Evolutionary conservation across 2,888 invertebrate species (phyloP).

Genomic region (Tethea ocularis): DNA sequence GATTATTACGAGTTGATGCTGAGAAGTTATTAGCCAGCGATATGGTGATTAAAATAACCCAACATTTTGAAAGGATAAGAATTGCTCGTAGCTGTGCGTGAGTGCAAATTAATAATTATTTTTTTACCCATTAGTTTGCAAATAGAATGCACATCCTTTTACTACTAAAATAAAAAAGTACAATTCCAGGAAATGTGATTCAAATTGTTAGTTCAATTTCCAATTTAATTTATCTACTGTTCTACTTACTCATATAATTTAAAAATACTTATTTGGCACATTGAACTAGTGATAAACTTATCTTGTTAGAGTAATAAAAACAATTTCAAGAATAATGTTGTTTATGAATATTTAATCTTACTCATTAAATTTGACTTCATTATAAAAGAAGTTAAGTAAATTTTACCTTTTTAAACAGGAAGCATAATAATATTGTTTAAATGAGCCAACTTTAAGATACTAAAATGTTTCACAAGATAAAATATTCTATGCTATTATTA

Average conservation of each 20-base stretch:
- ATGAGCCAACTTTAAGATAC: too few relatives aligned
- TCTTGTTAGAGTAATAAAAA: background rate
- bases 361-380: too few relatives aligned
- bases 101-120: slow-evolving; percentile 59
- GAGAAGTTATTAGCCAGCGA: slow-evolving; percentile 92
- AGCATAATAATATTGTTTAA: background rate
- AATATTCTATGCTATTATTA: too few relatives aligned
- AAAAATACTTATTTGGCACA: background rate
- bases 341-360: background rate
- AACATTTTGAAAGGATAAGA: slow-evolving; percentile 93
- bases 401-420: background rate
- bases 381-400: too few relatives aligned
- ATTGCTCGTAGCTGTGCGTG: slow-evolving; percentile 90
- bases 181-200: too few relatives aligned
- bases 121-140: too few relatives aligned
- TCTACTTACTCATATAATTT: background rate
- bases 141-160: too few relatives aligned
- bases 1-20: slow-evolving; percentile 89
- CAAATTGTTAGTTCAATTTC: background rate
- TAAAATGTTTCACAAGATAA: too few relatives aligned
- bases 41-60: slow-evolving; percentile 91
- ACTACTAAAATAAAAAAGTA: too few relatives aligned
- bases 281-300: background rate
- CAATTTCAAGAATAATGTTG: background rate
- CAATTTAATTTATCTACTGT: background rate